Conservation (phyloP, 2,113 vertebrate species). For the Vireo altiloquus region DNA sequence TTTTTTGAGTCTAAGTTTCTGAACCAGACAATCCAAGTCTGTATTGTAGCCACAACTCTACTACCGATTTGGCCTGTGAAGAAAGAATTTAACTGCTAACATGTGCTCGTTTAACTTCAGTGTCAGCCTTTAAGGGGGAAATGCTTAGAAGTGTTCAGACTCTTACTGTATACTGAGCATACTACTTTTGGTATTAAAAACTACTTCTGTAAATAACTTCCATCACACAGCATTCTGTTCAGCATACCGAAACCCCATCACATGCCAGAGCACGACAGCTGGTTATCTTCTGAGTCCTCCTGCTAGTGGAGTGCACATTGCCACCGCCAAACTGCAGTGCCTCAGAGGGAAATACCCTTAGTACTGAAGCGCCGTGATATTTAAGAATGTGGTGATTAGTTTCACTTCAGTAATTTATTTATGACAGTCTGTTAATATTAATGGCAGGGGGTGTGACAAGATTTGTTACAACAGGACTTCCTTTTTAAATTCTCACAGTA, state of each 20-base stretch:
- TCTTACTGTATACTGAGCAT: constrained; percentile 48
- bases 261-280: constrained; percentile 50
- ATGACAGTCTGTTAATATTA: not conserved
- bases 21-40: constrained; percentile 72
- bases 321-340: constrained; percentile 43
- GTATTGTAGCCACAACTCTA: constrained; percentile 59
- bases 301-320: not conserved
- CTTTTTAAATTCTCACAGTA: not conserved
- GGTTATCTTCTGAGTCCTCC: constrained; percentile 10
- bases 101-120: constrained; percentile 21
- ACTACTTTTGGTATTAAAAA: constrained; percentile 57
- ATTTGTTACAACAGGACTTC: not conserved
- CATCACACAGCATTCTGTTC: constrained; percentile 50
- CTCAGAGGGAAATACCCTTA: constrained; percentile 16
- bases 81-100: constrained; percentile 60
- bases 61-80: constrained; percentile 64
- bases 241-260: constrained; percentile 19
- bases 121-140: constrained; percentile 48
- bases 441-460: not conserved
- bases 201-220: constrained; percentile 47
- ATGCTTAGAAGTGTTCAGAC: constrained; percentile 39
- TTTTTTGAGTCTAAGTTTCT: constrained; percentile 58
- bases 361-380: not conserved
- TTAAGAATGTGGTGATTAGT: not conserved
- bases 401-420: constrained; percentile 10